These are phyloP conservation scores for Rousettus madagascariensis DNA, from an alignment of 2,797 vertebrate genomes.

Conservation along the genomic window DNA sequence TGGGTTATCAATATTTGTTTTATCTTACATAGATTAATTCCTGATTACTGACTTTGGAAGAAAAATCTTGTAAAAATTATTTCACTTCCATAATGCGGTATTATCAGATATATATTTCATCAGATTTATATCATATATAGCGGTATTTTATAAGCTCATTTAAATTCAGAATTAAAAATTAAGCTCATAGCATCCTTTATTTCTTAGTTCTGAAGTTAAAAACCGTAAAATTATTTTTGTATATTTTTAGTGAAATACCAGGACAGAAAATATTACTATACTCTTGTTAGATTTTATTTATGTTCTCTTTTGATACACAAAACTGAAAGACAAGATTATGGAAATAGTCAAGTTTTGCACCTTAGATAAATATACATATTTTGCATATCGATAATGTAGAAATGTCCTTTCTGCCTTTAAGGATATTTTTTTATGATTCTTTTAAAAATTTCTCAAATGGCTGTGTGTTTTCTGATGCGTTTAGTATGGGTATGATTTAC, in stretches of 20 bases:
- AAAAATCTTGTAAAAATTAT: not conserved
- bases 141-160: not conserved
- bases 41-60: not conserved
- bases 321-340: not conserved
- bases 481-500: not conserved
- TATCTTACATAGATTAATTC: not conserved
- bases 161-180: slow-evolving; percentile 18
- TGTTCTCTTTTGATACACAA: not conserved
- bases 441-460: not conserved
- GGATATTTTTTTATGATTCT: not conserved
- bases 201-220: slow-evolving; percentile 5
- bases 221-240: slow-evolving; percentile 10
- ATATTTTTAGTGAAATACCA: not conserved
- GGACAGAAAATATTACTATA: not conserved
- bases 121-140: not conserved
- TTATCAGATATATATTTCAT: not conserved
- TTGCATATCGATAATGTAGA: not conserved
- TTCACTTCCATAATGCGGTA: not conserved
- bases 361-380: not conserved
- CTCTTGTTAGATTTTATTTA: not conserved
- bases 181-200: not conserved
- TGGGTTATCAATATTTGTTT: not conserved
- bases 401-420: not conserved
- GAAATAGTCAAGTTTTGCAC: not conserved
- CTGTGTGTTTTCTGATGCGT: not conserved